Evolutionary conservation across 2,888 invertebrate species (phyloP), one percentile per base, ranked within the genome.

Genomic region (Cyrtodaria siliqua): DNA sequence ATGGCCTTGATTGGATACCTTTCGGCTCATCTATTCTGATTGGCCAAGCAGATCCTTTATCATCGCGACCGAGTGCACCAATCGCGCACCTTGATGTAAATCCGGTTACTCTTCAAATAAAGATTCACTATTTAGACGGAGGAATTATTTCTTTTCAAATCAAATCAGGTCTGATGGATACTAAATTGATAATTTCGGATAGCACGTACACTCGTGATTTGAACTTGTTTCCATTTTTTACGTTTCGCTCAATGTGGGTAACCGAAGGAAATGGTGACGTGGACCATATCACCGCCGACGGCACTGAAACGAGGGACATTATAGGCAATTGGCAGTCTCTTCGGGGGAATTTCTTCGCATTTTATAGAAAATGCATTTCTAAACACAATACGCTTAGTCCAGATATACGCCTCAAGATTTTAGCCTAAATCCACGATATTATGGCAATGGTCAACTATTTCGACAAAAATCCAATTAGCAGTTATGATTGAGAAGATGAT

Each of bases 1-100:
- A 82, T 16, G 86, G 86, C 8, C 49, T 87, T 24, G 87, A 88
- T 64, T 87, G 86, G 87, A 83, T 88, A 63, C 87, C 87, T 1
- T 88, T 88, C 55, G 88, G 88, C 14, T 86, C 88, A 3, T 87
- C 88, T 0, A 68, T 88, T 14, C 56, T 88, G 9, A 62, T 88
- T 8, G 88, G 88, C 8, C 77, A 84, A 40, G 72, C 80, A 1
- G 73, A 86, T 55, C 85, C 83, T 0, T 18, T 4, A 1, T 49
- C 53, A 2, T 42, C 44, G 4, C 64, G 86, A 33, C 87, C 88
- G 3, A 62, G 55, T 16, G 84, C 88, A 8, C 70, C 83, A n/a
- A 82, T 88, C 23, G 26, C 53, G 14, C 69, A 76, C 47, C 68
- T 86, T 23, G 79, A 80, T 33, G 71, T 88, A 20, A 63, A 84